Base-by-base conservation (phyloP, 1,140 invertebrate genomes). In the Pteromalus puparum region DNA sequence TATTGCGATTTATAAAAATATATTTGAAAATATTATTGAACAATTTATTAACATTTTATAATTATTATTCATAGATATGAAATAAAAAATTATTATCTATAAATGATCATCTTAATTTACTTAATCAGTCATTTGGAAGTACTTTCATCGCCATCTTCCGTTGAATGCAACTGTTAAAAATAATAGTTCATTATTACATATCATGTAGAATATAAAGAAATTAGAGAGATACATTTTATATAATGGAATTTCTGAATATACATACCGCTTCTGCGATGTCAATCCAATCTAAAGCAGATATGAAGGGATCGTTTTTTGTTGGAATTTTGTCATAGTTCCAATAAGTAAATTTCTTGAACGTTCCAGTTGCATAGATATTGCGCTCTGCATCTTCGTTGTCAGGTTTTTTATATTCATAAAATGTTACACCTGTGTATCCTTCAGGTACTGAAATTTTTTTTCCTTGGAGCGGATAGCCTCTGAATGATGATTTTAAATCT, bases 271-370 rank as follows among this genome's bases (percentile, higher is more conserved):
- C 94, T 73, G 96, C 95, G 61, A 97, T 94, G 85, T 96, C 94
- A n/a, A 97, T 94, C 96, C 96, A 97, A 86, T 96, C 95, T 73
- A 97, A 87, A 15, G 96, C 95, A 89, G 95, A 94, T 2, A 92
- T 86, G 75, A 97, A 90, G 24, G 94, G 92, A 91, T 97, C 96
- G 90, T 96, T 96, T 86, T 94, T 94, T 7, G 95, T 95, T 61
- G 96, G 95, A 70, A 94, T 91, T 90, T 95, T 96, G 88, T 97
- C 96, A 94, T 96, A 97, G 90, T 97, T 97, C 97, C 97, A 97
- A 89, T 96, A 95, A 1, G 93, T 95, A 75, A 97, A 93, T 61
- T 95, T 90, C 81, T 95, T 93, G 90, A 97, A 97, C 34, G 87
- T 94, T 28, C 95, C 93, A 0, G 93, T 94, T 0, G 94, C 92